These are phyloP conservation scores for Apodemus sylvaticus DNA, from an alignment of 2,113 vertebrate genomes.

Conservation along the genomic window DNA sequence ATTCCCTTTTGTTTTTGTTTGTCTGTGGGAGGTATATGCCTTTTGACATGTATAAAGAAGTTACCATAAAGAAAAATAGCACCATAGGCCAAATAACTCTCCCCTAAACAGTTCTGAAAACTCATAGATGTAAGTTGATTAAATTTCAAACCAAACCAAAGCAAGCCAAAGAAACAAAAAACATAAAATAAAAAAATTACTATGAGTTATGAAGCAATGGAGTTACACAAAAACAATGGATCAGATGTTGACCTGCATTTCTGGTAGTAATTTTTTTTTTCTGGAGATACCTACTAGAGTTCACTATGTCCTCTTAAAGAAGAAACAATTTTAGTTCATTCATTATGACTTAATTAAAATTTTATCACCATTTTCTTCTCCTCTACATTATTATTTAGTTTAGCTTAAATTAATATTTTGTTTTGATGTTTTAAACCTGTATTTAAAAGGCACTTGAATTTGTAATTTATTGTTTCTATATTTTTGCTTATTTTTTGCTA, in stretches of 20 bases:
- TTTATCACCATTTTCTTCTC: background rate
- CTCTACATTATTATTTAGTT: background rate
- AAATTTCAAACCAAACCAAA: background rate
- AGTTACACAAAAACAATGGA: background rate
- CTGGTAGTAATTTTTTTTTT: background rate
- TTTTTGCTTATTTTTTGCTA: background rate
- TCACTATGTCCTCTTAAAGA: background rate
- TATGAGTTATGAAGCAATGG: background rate
- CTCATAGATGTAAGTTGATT: background rate
- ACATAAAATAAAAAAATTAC: background rate
- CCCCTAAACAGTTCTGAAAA: background rate
- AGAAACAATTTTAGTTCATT: background rate
- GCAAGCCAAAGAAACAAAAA: too few species aligned
- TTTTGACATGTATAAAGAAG: background rate
- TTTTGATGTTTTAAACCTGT: background rate
- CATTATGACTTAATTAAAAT: background rate
- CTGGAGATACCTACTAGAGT: background rate
- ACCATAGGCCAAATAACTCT: background rate
- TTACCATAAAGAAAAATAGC: background rate
- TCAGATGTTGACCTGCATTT: background rate
- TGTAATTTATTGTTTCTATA: background rate
- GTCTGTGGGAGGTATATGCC: background rate
- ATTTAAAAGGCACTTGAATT: background rate
- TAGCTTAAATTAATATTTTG: background rate
- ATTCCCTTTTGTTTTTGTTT: background rate